Conservation (phyloP, 2,888 invertebrate species). For the Tipula confusa region DNA sequence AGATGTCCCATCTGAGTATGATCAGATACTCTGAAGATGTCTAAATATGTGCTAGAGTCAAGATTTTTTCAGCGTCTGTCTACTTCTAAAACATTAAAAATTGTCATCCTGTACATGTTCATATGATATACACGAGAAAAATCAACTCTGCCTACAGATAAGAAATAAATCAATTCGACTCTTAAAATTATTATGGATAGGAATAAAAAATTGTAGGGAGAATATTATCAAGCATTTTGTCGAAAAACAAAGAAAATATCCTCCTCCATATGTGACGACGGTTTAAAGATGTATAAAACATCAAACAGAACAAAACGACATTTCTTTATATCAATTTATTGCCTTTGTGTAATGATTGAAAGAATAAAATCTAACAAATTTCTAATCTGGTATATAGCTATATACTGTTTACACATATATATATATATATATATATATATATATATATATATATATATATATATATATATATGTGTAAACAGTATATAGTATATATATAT, state of each 20-base stretch:
- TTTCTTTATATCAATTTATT: not conserved
- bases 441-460: too few species aligned
- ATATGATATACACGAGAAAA: not conserved
- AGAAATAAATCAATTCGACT: conserved; percentile 5
- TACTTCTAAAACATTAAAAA: too few species aligned
- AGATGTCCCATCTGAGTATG: too few species aligned
- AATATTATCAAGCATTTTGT: not conserved
- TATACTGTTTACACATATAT: too few species aligned
- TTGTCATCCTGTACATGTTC: not conserved
- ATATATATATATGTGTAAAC: too few species aligned
- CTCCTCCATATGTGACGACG: not conserved
- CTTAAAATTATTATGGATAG: not conserved
- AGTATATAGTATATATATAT: too few species aligned
- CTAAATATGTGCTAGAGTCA: too few species aligned
- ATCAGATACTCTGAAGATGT: too few species aligned
- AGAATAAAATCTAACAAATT: not conserved
- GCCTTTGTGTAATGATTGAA: conserved; percentile 20
- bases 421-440: too few species aligned
- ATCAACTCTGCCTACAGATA: not conserved
- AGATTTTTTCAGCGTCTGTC: too few species aligned
- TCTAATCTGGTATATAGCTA: not conserved
- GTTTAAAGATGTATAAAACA: not conserved
- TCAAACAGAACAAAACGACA: not conserved
- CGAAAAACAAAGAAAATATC: not conserved
- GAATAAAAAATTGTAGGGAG: not conserved